Evolutionary conservation across 2,797 vertebrate genomes (phyloP), one percentile per base, ranked within the genome.

Genomic region (Setipinna tenuifilis): DNA sequence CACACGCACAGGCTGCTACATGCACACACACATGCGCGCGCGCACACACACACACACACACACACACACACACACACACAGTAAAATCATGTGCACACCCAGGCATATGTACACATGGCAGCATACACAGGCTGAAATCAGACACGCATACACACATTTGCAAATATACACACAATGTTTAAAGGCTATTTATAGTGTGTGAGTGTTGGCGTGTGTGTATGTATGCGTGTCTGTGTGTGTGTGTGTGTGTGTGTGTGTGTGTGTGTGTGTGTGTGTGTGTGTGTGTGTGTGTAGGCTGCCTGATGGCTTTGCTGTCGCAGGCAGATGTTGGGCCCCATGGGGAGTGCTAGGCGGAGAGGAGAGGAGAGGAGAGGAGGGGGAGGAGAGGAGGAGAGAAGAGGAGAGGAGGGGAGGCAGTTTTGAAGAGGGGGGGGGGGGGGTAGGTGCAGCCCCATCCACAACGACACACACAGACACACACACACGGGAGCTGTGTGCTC

Each of bases 1-100:
- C 23, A n/a, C 82, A 25, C 23, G 44, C 62, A 50, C n/a, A n/a
- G n/a, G n/a, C n/a, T 1, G 1, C n/a, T 7, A 75, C 25, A 16
- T 3, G 71, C 1, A 78, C 17, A 54, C 31, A 58, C 25, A 35
- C 50, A 58, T 48, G 11, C 75, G n/a, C 28, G 16, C 35, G 4
- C 23, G 57, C 41, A 31, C 10, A 82, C 71, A 31, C 44, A 21
- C 41, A 31, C 16, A 82, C 25, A 41, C 68, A 81, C 83, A 41
- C 83, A 80, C 21, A 28, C 62, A 71, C 35, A 41, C 82, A n/a
- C 57, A 12, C 41, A 71, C 83, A n/a, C 68, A 75, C 83, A 82
- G 44, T n/a, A n/a, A n/a, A n/a, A n/a, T n/a, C n/a, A n/a, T n/a
- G n/a, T n/a, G n/a, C n/a, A 81, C 84, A 83, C 44, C 81, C 81